These are phyloP conservation scores for Alentia gelatinosa DNA, from an alignment of 2,888 invertebrate genomes.

Conservation along the genomic window DNA sequence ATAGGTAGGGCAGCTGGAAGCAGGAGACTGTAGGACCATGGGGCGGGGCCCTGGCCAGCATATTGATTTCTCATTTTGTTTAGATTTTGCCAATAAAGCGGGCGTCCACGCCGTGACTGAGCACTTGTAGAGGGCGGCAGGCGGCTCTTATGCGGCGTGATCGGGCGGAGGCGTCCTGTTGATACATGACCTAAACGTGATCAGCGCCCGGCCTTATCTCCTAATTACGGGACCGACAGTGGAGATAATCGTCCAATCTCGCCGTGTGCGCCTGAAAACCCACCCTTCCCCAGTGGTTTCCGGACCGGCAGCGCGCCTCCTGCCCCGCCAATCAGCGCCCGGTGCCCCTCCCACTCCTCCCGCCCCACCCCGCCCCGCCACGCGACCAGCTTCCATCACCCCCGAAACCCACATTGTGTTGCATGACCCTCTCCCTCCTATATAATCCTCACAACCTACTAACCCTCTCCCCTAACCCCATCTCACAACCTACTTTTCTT, in stretches of 20 bases:
- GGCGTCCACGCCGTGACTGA: not conserved
- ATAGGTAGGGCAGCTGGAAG: not conserved
- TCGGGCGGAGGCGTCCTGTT: not conserved
- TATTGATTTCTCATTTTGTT: slow-evolving; percentile 47
- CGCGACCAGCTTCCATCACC: not conserved
- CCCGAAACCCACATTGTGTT: not conserved
- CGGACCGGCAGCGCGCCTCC: not conserved
- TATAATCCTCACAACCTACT: not conserved
- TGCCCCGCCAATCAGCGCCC: slow-evolving; percentile 15
- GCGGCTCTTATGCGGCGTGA: not conserved
- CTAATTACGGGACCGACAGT: slow-evolving; percentile 20
- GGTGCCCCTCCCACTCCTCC: not conserved
- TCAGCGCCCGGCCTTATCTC: slow-evolving; percentile 42
- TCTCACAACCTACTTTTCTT: not conserved
- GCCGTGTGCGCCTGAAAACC: not conserved
- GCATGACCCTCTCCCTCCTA: no score
- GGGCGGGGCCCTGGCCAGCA: not conserved
- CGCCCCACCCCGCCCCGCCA: not conserved
- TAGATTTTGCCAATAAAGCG: slow-evolving; percentile 45
- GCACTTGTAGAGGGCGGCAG: not conserved
- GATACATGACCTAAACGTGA: slow-evolving; percentile 43
- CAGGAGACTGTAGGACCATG: not conserved
- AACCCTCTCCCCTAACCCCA: not conserved
- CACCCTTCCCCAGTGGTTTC: slow-evolving; percentile 31
- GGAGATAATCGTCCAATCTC: slow-evolving; percentile 30